phyloP scores from a whole-genome alignment of 2,113 vertebrate genomes.

The Petroica traversi region DNA sequence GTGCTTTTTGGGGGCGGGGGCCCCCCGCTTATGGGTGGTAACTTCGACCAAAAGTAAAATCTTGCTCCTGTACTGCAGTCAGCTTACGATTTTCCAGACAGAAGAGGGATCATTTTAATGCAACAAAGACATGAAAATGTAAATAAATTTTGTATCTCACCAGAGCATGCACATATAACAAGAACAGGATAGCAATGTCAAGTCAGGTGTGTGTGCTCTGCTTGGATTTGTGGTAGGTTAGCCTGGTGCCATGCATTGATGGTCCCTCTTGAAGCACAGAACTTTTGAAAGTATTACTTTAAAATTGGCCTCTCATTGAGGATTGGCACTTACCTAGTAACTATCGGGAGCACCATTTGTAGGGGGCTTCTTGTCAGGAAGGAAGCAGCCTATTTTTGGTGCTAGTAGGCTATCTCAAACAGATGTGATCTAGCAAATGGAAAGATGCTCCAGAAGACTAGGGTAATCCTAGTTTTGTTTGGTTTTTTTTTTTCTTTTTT shows the following conservation, averaged over 20 bases:
- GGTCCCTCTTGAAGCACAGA: constrained; percentile 81
- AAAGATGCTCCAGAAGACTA: constrained; percentile 80
- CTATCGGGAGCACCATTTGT: constrained; percentile 44
- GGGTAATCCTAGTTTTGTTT: constrained; percentile 59
- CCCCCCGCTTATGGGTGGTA: constrained; percentile 46
- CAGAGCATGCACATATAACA: neutral
- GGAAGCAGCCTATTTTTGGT: constrained; percentile 62
- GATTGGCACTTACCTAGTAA: constrained; percentile 73
- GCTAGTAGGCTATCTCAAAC: constrained; percentile 39
- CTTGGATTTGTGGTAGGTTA: constrained; percentile 54
- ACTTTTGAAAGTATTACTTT: constrained; percentile 74
- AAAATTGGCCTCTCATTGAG: constrained; percentile 70
- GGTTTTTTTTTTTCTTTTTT: neutral
- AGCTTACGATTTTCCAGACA: constrained; percentile 59
- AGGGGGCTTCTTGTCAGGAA: constrained; percentile 38
- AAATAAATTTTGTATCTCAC: constrained; percentile 50
- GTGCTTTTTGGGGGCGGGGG: constrained; percentile 45
- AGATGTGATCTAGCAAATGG: constrained; percentile 44
- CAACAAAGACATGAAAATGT: constrained; percentile 33
- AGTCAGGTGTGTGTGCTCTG: constrained; percentile 23
- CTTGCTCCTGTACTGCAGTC: constrained; percentile 76
- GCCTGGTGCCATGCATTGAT: constrained; percentile 62
- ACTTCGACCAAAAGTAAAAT: constrained; percentile 74
- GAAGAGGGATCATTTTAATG: constrained; percentile 66
- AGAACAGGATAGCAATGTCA: neutral